These are phyloP conservation scores for Stigmatopora argus DNA, from an alignment of 2,113 vertebrate species.

Conservation along the genomic window DNA sequence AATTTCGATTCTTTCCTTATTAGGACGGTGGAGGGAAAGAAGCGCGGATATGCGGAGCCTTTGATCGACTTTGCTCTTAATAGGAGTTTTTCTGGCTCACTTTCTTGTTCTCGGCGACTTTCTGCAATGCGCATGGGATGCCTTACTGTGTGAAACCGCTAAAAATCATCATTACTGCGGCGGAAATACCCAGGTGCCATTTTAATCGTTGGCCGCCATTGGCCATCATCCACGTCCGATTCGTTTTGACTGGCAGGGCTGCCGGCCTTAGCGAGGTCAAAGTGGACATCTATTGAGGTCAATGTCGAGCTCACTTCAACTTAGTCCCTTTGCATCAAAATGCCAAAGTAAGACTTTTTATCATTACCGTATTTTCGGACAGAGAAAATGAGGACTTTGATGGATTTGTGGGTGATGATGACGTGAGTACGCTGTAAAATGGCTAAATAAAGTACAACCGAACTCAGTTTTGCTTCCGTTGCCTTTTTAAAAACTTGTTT, in stretches of 20 bases:
- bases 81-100: slow-evolving; percentile 16
- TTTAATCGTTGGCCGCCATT: not conserved
- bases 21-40: slow-evolving; percentile 30
- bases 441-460: too few relatives aligned
- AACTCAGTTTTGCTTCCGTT: too few relatives aligned
- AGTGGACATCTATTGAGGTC: too few relatives aligned
- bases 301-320: not conserved
- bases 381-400: too few relatives aligned
- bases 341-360: not conserved
- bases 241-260: too few relatives aligned
- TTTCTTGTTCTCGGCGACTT: not conserved
- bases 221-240: too few relatives aligned
- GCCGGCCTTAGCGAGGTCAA: too few relatives aligned
- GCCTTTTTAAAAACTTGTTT: too few relatives aligned
- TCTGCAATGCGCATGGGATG: not conserved
- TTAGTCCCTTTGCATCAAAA: not conserved
- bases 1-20: slow-evolving; percentile 36
- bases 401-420: too few relatives aligned
- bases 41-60: slow-evolving; percentile 22
- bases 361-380: too few relatives aligned
- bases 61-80: slow-evolving; percentile 31
- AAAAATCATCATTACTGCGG: not conserved
- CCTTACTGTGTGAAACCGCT: not conserved
- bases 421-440: too few relatives aligned
- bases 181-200: not conserved